Percentiles rank a stretch among this genome's conserved stretches.
Conservation (phyloP, 2,888 invertebrate genomes). For the Pammene aurita region DNA sequence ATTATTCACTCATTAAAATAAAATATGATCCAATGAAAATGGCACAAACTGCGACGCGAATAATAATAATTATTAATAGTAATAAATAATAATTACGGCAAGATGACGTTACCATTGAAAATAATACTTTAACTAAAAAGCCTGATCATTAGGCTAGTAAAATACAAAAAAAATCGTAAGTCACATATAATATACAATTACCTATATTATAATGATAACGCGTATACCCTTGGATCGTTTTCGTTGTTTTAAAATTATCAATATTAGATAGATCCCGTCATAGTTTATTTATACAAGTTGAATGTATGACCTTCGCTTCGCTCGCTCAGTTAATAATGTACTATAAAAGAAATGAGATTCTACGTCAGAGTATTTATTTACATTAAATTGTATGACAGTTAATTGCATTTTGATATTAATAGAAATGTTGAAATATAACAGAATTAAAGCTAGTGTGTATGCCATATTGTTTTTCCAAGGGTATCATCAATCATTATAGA, state of each 20-base stretch:
- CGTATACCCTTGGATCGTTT: background rate
- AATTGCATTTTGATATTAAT: too few relatives aligned
- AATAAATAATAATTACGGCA: conserved; percentile 37
- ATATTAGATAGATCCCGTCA: background rate
- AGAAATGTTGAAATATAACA: too few relatives aligned
- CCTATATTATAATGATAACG: conserved; percentile 38
- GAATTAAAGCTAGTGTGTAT: too few relatives aligned
- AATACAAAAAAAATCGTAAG: conserved; percentile 27
- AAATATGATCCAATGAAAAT: conserved; percentile 20
- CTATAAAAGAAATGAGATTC: too few relatives aligned
- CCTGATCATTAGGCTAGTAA: conserved; percentile 1
- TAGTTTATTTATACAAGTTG: too few relatives aligned
- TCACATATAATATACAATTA: conserved; percentile 33
- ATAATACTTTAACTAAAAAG: conserved; percentile 36
- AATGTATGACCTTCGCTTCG: too few relatives aligned
- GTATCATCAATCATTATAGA: background rate
- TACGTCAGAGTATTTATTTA: too few relatives aligned
- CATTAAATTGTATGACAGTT: too few relatives aligned
- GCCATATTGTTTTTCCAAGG: background rate
- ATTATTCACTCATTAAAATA: conserved; percentile 12
- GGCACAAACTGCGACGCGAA: conserved; percentile 25
- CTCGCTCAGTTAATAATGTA: too few relatives aligned
- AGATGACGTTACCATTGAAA: conserved; percentile 28
- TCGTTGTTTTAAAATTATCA: background rate
- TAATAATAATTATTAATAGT: conserved; percentile 28